A percentile compares a stretch with the other conserved stretches of the same genome.
Conservation (phyloP, 2,113 vertebrate genomes). For the Andinoacara biseriatus region DNA sequence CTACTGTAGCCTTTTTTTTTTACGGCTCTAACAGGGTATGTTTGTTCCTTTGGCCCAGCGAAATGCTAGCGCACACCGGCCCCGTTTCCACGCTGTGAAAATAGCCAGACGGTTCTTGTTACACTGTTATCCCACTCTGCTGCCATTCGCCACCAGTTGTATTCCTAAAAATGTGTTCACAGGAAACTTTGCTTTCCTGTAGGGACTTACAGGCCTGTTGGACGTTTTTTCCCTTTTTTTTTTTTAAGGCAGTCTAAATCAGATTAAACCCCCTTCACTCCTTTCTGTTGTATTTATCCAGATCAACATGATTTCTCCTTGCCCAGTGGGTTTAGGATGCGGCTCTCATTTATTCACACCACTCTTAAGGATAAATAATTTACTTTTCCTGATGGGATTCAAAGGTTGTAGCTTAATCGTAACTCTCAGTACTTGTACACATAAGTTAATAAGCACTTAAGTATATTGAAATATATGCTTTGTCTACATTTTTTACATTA, state of each 20-base stretch:
- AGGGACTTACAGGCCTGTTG: constrained; percentile 50
- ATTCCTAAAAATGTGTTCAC: constrained; percentile 14
- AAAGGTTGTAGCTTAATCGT: background rate
- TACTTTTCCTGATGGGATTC: background rate
- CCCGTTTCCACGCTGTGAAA: constrained; percentile 61
- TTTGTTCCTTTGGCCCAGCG: constrained; percentile 25
- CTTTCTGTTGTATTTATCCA: background rate
- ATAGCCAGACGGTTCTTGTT: constrained; percentile 59
- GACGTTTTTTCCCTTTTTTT: background rate
- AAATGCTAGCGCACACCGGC: constrained; percentile 56
- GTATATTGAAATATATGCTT: background rate
- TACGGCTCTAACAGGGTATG: constrained; percentile 24
- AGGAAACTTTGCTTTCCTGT: constrained; percentile 38
- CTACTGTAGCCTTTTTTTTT: constrained; percentile 17
- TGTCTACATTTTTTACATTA: background rate
- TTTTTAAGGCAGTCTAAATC: background rate
- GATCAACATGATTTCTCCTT: constrained; percentile 10
- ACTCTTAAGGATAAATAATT: background rate
- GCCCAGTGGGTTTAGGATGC: background rate
- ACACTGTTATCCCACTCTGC: constrained; percentile 25
- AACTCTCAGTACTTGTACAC: background rate
- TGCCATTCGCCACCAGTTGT: constrained; percentile 18
- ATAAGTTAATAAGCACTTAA: background rate
- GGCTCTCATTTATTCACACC: constrained; percentile 32
- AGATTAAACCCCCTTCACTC: background rate